A percentile compares a stretch with the other conserved stretches of the same genome.
phyloP scores from a whole-genome alignment of 2,797 vertebrate genomes.

The Distichodus sexfasciatus region DNA sequence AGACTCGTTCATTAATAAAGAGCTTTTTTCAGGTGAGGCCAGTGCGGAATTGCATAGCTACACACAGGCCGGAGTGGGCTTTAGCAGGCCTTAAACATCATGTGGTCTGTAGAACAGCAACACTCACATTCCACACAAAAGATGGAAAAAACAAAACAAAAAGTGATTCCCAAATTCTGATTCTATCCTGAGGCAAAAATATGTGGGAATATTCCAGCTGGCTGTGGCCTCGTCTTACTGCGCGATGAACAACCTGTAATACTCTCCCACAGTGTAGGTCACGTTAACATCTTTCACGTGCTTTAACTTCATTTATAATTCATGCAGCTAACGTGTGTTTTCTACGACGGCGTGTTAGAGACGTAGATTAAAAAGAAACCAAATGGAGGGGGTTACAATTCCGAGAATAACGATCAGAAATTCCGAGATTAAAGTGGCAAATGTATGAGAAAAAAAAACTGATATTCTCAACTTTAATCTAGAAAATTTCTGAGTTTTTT shows the following conservation, averaged over 20 bases:
- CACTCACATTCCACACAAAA: neutral
- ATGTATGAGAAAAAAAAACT: too few relatives aligned
- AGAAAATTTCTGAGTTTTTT: too few relatives aligned
- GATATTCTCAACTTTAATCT: too few relatives aligned
- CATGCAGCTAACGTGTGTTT: too few relatives aligned
- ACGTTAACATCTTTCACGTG: too few relatives aligned
- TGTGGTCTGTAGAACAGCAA: neutral
- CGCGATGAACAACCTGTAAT: constrained; percentile 2
- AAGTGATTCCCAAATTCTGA: constrained; percentile 21
- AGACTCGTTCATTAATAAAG: constrained; percentile 10
- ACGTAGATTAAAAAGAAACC: too few relatives aligned
- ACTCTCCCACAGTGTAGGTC: neutral
- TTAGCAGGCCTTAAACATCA: constrained; percentile 15
- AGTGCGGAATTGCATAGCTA: constrained; percentile 38
- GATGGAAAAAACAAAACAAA: constrained; percentile 8
- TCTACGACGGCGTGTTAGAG: too few relatives aligned
- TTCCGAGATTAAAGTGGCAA: too few relatives aligned
- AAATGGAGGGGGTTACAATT: too few relatives aligned
- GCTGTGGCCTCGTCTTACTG: constrained; percentile 11
- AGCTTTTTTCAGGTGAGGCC: constrained; percentile 15
- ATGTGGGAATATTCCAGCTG: constrained; percentile 13
- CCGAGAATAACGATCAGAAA: too few relatives aligned
- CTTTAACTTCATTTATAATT: too few relatives aligned
- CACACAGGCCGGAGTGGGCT: constrained; percentile 6
- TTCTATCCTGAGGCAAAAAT: constrained; percentile 41